phyloP scores from a whole-genome alignment of 1,140 invertebrate species.

The Ceratoteleas bidentatus region DNA sequence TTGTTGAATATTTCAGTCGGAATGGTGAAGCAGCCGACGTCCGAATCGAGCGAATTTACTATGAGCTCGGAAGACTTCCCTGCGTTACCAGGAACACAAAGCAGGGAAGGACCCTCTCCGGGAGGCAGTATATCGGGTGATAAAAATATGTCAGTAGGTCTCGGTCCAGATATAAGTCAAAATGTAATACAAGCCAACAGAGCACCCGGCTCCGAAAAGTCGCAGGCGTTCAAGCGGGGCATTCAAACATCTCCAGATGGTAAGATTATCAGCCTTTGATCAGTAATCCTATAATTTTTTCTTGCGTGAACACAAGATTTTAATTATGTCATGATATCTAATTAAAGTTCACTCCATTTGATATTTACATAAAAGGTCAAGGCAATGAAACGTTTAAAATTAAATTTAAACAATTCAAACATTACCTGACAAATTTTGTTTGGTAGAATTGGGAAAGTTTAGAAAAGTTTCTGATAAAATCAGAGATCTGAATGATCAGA shows the following conservation, averaged over 20 bases:
- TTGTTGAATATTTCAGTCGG: conserved; percentile 85
- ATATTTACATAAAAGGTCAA: too few species aligned
- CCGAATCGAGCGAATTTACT: conserved; percentile 96
- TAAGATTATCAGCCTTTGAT: conserved; percentile 68
- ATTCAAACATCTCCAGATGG: conserved; percentile 97
- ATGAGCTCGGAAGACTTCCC: conserved; percentile 99
- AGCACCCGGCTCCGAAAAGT: conserved; percentile 79
- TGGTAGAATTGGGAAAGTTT: too few species aligned
- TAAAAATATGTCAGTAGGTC: conserved; percentile 82
- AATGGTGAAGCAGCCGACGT: conserved; percentile 96
- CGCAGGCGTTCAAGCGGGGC: conserved; percentile 86
- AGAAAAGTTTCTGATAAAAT: too few species aligned
- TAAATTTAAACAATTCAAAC: too few species aligned
- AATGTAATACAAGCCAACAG: conserved; percentile 79
- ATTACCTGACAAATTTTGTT: too few species aligned
- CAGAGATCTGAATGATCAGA: too few species aligned
- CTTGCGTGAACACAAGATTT: too few species aligned
- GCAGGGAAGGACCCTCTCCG: conserved; percentile 82
- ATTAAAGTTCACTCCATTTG: too few species aligned
- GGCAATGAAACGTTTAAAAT: too few species aligned
- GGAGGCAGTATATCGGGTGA: conserved; percentile 82
- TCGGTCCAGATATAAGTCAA: conserved; percentile 79
- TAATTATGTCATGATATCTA: too few species aligned
- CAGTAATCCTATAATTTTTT: too few species aligned
- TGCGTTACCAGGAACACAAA: conserved; percentile 91